phyloP scores from a whole-genome alignment of 1,140 invertebrate genomes.

The Euschistus heros region DNA sequence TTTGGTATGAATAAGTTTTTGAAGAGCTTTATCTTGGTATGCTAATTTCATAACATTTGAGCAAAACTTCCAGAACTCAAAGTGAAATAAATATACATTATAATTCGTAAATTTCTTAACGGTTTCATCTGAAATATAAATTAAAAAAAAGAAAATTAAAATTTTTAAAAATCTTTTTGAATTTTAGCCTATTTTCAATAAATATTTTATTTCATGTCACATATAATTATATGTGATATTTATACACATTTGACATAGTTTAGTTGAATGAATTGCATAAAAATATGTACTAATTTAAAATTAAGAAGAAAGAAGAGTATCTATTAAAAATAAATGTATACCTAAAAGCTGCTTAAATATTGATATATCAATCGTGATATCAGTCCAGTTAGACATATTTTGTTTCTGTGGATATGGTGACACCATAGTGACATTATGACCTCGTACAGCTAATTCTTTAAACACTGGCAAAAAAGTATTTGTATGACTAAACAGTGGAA shows the following conservation, averaged over 20 bases:
- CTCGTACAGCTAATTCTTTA: conserved; percentile 15
- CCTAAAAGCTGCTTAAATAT: conserved; percentile 14
- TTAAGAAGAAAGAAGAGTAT: neutral
- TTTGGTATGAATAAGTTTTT: conserved; percentile 17
- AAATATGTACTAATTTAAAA: neutral
- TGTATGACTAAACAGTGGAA: conserved; percentile 15
- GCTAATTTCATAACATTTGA: conserved; percentile 11
- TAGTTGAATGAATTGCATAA: neutral
- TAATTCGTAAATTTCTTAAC: neutral
- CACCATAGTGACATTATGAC: conserved; percentile 20
- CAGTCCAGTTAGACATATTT: neutral
- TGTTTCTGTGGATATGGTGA: conserved; percentile 7
- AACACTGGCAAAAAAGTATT: conserved; percentile 14
- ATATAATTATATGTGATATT: no score
- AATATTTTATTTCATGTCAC: no score
- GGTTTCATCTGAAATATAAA: conserved; percentile 17
- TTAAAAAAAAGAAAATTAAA: neutral
- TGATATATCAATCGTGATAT: neutral
- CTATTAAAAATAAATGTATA: conserved; percentile 11
- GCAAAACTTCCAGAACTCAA: conserved; percentile 9
- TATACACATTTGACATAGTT: no score
- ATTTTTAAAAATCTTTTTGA: neutral
- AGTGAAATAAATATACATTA: neutral
- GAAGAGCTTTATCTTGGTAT: conserved; percentile 3
- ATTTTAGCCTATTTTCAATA: neutral